Conservation (phyloP, 2,888 invertebrate species). For the Harpalus rubripes region DNA sequence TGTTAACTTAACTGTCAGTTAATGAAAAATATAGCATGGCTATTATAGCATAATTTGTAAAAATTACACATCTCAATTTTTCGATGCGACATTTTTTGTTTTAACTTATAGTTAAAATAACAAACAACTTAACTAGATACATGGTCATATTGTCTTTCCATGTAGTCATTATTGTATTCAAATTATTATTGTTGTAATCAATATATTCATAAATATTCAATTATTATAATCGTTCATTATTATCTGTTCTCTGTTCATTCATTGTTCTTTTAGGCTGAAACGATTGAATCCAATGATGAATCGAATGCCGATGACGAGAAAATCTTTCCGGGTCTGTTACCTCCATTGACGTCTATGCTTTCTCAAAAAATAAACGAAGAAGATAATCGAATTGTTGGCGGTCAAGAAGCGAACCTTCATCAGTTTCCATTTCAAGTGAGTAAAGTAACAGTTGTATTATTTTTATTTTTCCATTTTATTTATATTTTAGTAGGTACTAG, state of each 20-base stretch:
- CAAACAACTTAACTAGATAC: no score
- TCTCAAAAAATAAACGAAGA: constrained; percentile 20
- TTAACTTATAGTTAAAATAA: no score
- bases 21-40: no score
- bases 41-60: no score
- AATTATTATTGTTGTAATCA: not conserved
- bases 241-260: constrained; percentile 13
- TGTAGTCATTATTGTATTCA: no score
- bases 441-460: constrained; percentile 19
- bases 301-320: constrained; percentile 14
- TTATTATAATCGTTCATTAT: not conserved
- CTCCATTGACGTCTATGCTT: not conserved
- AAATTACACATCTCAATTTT: no score
- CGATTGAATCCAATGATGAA: constrained; percentile 33
- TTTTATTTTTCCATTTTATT: not conserved
- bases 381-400: constrained; percentile 54
- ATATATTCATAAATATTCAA: not conserved
- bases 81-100: no score
- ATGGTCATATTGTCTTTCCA: no score
- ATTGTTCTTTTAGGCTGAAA: constrained; percentile 51
- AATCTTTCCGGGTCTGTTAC: not conserved
- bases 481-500: no score
- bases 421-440: constrained; percentile 64
- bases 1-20: no score
- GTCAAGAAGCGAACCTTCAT: constrained; percentile 55